Evolutionary conservation across 1,140 invertebrate genomes (phyloP).

Genomic region (Brachionus calyciflorus): DNA sequence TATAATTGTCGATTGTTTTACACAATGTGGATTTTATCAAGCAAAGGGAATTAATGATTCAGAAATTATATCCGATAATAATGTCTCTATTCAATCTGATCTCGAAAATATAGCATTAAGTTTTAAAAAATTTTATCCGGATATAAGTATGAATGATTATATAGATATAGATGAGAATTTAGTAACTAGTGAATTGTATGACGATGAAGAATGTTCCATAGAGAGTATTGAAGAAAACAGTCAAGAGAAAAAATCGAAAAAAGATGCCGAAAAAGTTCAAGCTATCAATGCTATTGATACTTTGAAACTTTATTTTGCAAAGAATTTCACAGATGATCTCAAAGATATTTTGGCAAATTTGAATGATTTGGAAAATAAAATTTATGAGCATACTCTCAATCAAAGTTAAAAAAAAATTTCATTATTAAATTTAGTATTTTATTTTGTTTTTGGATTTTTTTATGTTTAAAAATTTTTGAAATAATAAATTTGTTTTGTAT

Average conservation of each 20-base stretch:
- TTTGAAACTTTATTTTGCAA: slow-evolving; percentile 7
- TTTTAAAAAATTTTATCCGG: neutral
- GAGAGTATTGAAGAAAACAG: neutral
- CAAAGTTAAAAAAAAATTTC: no score
- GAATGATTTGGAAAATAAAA: slow-evolving; percentile 27
- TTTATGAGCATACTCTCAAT: neutral
- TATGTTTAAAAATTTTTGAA: no score
- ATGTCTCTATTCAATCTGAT: slow-evolving; percentile 1
- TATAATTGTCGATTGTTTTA: neutral
- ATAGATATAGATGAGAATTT: neutral
- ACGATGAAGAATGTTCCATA: neutral
- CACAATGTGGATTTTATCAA: slow-evolving; percentile 13
- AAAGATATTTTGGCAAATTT: slow-evolving; percentile 20
- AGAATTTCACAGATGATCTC: slow-evolving; percentile 16
- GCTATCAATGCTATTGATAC: slow-evolving; percentile 23
- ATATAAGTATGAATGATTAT: neutral
- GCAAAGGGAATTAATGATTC: neutral
- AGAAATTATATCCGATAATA: neutral
- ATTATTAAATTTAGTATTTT: no score
- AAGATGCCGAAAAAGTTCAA: slow-evolving; percentile 8
- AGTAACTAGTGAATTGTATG: neutral
- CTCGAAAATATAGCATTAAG: neutral
- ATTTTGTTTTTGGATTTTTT: no score
- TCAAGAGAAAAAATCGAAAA: neutral
- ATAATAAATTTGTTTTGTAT: no score